These are phyloP conservation scores for Trypoxylon attenuatum DNA, from an alignment of 2,888 invertebrate species.

Conservation along the genomic window DNA sequence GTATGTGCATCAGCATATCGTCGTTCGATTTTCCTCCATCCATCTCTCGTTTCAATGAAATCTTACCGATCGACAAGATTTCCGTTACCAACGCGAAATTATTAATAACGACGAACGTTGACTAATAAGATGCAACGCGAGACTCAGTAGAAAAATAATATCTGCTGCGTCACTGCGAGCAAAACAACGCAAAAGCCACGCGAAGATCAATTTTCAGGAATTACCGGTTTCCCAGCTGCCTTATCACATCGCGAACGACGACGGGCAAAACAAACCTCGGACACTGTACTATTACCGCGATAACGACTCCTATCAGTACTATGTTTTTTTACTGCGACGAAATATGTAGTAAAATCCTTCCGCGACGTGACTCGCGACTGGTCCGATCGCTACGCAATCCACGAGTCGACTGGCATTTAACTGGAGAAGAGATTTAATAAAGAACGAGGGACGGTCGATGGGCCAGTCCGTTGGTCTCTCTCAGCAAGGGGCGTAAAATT, in stretches of 20 bases:
- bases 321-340: too few species aligned
- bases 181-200: neutral
- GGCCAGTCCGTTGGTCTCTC: constrained; percentile 62
- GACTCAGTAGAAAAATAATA: neutral
- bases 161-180: constrained; percentile 2
- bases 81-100: too few species aligned
- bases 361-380: neutral
- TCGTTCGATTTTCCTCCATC: constrained; percentile 1
- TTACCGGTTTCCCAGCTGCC: constrained; percentile 11
- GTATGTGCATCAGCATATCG: constrained; percentile 14
- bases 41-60: too few species aligned
- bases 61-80: too few species aligned
- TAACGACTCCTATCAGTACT: too few species aligned
- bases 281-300: neutral
- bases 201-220: constrained; percentile 5
- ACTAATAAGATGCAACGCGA: neutral
- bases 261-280: too few species aligned
- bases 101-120: too few species aligned
- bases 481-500: constrained; percentile 58
- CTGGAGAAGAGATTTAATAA: neutral
- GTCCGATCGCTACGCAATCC: constrained; percentile 33
- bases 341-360: neutral
- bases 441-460: neutral
- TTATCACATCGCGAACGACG: neutral
- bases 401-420: constrained; percentile 44